phyloP scores from a whole-genome alignment of 92 coral and sea anemone species.

The Epizoanthus fatuus region DNA sequence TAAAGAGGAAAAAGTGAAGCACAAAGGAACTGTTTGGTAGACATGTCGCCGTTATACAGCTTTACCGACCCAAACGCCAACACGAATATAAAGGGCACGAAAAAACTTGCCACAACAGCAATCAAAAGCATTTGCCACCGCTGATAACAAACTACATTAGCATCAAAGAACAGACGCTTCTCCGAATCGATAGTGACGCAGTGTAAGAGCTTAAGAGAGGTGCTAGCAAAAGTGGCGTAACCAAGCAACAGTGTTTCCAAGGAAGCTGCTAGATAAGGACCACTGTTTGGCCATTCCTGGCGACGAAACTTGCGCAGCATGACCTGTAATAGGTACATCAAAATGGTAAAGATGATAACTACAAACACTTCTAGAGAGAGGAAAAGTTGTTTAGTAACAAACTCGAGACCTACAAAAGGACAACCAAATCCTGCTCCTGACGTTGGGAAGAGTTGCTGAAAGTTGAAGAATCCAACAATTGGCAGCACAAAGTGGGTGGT shows the following conservation, averaged over 20 bases:
- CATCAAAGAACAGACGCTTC: slow-evolving; percentile 53
- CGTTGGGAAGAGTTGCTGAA: slow-evolving; percentile 43
- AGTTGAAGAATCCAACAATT: slow-evolving; percentile 56
- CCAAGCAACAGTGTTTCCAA: slow-evolving; percentile 63
- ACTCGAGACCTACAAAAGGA: slow-evolving; percentile 66
- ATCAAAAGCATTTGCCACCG: slow-evolving; percentile 62
- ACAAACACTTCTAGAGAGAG: slow-evolving; percentile 37
- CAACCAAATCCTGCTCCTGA: slow-evolving; percentile 48
- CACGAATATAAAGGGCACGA: slow-evolving; percentile 49
- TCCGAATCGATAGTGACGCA: slow-evolving; percentile 52
- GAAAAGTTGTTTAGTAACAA: slow-evolving; percentile 62
- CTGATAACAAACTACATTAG: slow-evolving; percentile 51
- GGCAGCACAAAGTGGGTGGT: slow-evolving; percentile 42
- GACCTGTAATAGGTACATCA: slow-evolving; percentile 27
- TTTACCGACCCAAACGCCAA: slow-evolving; percentile 57
- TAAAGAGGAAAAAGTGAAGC: slow-evolving; percentile 47
- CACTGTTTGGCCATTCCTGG: not conserved
- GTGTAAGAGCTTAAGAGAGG: slow-evolving; percentile 50
- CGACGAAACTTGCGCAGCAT: slow-evolving; percentile 1
- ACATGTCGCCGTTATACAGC: slow-evolving; percentile 34
- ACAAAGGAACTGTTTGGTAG: slow-evolving; percentile 47
- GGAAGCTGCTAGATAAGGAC: slow-evolving; percentile 39
- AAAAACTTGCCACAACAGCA: slow-evolving; percentile 10
- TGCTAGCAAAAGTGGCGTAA: slow-evolving; percentile 50
- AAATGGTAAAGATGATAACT: slow-evolving; percentile 4